These are phyloP conservation scores for Poecile montanus DNA, from an alignment of 2,797 vertebrate genomes.

Conservation along the genomic window DNA sequence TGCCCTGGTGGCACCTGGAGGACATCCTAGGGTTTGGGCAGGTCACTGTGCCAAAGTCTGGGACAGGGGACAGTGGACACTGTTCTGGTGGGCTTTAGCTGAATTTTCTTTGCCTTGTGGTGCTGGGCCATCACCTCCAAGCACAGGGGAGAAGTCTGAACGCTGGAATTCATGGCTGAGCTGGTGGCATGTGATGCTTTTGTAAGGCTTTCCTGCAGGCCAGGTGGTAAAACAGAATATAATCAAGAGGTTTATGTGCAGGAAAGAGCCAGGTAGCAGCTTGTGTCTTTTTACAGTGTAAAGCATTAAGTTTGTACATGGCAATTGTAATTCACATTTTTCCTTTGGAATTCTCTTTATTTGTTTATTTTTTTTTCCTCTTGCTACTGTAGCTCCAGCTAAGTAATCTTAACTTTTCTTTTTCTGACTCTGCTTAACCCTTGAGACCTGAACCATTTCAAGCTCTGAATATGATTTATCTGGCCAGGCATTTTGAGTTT, in stretches of 20 bases:
- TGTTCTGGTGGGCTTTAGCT: background rate
- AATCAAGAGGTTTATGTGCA: background rate
- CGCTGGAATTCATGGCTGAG: background rate
- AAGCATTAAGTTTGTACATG: background rate
- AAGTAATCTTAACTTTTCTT: background rate
- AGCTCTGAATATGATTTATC: background rate
- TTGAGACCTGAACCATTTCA: background rate
- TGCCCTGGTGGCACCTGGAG: background rate
- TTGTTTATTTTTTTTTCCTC: background rate
- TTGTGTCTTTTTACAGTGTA: background rate
- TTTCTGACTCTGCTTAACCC: background rate
- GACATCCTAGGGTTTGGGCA: background rate
- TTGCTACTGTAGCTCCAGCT: background rate
- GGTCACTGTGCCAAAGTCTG: background rate
- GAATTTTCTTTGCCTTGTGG: background rate
- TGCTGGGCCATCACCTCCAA: background rate
- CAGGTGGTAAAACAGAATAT: background rate
- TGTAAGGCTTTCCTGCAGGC: background rate
- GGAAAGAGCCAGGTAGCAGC: background rate
- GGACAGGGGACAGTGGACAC: background rate
- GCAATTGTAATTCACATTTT: background rate
- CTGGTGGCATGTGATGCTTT: background rate
- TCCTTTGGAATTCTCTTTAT: background rate
- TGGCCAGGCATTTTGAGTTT: background rate
- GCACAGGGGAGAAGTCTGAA: background rate